Conservation (phyloP, 2,888 invertebrate species). For the Hesperia comma region DNA sequence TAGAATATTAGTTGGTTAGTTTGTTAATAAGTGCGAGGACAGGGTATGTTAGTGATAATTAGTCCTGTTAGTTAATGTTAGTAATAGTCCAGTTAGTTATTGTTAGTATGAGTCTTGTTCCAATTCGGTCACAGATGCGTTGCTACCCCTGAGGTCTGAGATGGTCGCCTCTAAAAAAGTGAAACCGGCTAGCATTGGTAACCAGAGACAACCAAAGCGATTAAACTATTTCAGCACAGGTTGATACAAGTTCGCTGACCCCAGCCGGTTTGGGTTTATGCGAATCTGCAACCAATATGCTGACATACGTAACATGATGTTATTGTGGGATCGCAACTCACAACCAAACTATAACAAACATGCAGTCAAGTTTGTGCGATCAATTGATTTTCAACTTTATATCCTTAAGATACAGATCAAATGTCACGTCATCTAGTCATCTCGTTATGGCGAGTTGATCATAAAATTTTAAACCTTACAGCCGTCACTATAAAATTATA, state of each 20-base stretch:
- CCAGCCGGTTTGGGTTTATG: background rate
- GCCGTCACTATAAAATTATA: slow-evolving; percentile 3
- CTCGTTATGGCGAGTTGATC: background rate
- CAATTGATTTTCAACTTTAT: slow-evolving; percentile 13
- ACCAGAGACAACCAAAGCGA: background rate
- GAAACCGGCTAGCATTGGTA: background rate
- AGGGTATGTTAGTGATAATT: too few relatives aligned
- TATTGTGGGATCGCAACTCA: slow-evolving; percentile 8
- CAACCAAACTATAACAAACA: slow-evolving; percentile 17
- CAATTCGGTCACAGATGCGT: too few relatives aligned
- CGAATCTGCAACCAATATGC: slow-evolving; percentile 3
- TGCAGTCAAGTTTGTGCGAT: background rate
- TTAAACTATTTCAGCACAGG: background rate
- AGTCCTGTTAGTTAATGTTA: too few relatives aligned
- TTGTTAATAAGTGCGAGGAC: too few relatives aligned
- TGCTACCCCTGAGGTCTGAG: too few relatives aligned
- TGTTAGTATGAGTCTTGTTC: too few relatives aligned
- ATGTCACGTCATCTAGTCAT: background rate
- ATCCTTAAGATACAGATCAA: background rate
- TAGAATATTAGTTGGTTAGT: too few relatives aligned
- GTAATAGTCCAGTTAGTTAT: too few relatives aligned
- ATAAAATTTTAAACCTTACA: slow-evolving; percentile 10
- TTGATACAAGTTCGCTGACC: slow-evolving; percentile 8
- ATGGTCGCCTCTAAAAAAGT: too few relatives aligned
- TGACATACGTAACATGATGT: slow-evolving; percentile 21